A percentile compares a stretch with the other conserved stretches of the same genome.
Conservation (phyloP, 2,888 invertebrate genomes). For the Xanthia icteritia region DNA sequence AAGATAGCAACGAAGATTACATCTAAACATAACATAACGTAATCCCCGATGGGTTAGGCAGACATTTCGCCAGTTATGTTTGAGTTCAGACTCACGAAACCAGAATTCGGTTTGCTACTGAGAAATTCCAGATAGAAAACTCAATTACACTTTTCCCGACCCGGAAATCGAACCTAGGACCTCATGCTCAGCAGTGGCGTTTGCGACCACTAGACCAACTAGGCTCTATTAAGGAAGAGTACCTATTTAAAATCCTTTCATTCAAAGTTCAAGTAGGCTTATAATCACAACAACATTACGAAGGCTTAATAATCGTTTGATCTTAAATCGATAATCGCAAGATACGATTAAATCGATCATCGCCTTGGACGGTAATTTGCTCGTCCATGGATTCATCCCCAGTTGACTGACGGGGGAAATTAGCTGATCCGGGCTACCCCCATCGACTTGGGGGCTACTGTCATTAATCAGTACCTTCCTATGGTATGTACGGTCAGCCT, state of each 20-base stretch:
- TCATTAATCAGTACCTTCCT: constrained; percentile 51
- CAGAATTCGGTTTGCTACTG: too few relatives aligned
- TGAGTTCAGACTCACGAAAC: too few relatives aligned
- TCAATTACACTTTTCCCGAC: too few relatives aligned
- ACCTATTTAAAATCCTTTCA: constrained; percentile 1
- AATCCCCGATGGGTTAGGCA: too few relatives aligned
- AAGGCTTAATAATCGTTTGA: constrained; percentile 21
- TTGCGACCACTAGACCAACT: background rate
- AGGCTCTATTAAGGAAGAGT: background rate
- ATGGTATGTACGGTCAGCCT: background rate
- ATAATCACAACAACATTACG: constrained; percentile 23
- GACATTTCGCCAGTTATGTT: too few relatives aligned
- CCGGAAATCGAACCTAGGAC: background rate
- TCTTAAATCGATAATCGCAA: constrained; percentile 35
- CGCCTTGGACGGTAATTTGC: constrained; percentile 37
- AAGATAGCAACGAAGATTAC: too few relatives aligned
- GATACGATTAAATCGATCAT: constrained; percentile 39
- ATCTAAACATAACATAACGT: too few relatives aligned
- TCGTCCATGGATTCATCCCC: constrained; percentile 29
- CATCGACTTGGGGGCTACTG: constrained; percentile 25
- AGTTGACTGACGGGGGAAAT: constrained; percentile 55
- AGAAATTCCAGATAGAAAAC: too few relatives aligned
- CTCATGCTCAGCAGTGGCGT: background rate
- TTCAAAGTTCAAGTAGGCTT: background rate
- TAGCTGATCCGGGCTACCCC: constrained; percentile 51